Conservation (phyloP, 2,888 invertebrate species). For the Blastobasis adustella region DNA sequence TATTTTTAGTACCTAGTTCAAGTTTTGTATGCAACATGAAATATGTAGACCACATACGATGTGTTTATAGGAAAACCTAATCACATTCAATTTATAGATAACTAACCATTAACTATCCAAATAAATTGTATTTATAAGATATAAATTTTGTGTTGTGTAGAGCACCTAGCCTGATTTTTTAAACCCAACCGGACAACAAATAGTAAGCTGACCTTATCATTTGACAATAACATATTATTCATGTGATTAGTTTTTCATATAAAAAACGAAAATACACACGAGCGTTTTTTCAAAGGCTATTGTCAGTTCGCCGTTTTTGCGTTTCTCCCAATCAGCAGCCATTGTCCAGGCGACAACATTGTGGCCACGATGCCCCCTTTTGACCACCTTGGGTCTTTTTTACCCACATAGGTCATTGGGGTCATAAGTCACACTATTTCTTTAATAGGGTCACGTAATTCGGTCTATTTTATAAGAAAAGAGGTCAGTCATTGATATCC, state of each 20-base stretch:
- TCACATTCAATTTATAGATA: background rate
- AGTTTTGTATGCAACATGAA: too few species aligned
- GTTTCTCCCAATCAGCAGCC: conserved; percentile 46
- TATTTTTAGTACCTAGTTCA: too few species aligned
- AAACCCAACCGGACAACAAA: background rate
- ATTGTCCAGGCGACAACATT: conserved; percentile 50
- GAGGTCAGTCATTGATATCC: conserved; percentile 45
- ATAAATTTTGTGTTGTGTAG: background rate
- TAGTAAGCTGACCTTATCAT: conserved; percentile 3
- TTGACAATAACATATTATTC: conserved; percentile 13
- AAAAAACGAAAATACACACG: conserved; percentile 12
- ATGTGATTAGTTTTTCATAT: conserved; percentile 13
- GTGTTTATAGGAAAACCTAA: too few species aligned
- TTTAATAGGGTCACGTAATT: conserved; percentile 26
- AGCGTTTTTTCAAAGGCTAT: conserved; percentile 16
- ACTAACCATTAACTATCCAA: background rate
- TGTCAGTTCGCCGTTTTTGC: conserved; percentile 35
- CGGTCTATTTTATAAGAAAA: conserved; percentile 23
- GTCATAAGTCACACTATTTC: conserved; percentile 48
- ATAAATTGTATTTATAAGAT: background rate
- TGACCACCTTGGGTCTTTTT: conserved; percentile 44
- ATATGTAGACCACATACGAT: too few species aligned
- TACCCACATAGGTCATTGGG: conserved; percentile 27
- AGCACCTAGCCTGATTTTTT: background rate
- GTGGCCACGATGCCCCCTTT: conserved; percentile 44